Evolutionary conservation across 2,797 vertebrate species (phyloP).

Genomic region (Myripristis murdjan): DNA sequence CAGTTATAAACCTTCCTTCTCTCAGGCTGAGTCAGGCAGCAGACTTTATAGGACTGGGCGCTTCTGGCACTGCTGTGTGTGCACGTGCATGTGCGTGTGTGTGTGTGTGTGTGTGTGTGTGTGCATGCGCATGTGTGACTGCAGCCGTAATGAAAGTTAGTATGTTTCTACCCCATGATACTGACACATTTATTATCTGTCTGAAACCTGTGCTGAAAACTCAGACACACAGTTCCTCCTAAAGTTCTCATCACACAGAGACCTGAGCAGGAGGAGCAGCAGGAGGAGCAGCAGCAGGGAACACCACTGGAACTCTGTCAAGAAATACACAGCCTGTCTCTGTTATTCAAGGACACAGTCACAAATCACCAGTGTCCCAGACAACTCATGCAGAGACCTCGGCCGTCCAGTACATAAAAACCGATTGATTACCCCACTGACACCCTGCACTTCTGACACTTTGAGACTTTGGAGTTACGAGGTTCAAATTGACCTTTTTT

Average conservation of each 20-base stretch:
- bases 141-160: slow-evolving; percentile 40
- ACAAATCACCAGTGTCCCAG: neutral
- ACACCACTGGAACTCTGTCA: neutral
- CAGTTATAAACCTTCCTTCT: slow-evolving; percentile 56
- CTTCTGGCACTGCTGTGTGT: slow-evolving; percentile 31
- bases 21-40: slow-evolving; percentile 53
- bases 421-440: neutral
- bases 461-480: neutral
- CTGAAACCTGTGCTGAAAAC: slow-evolving; percentile 52
- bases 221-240: slow-evolving; percentile 32
- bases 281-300: neutral
- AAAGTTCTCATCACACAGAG: slow-evolving; percentile 37
- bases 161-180: slow-evolving; percentile 35
- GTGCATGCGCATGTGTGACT: slow-evolving; percentile 7
- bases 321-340: neutral
- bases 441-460: neutral
- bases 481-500: too few species aligned
- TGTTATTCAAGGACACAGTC: neutral
- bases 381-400: neutral
- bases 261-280: neutral
- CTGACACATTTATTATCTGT: slow-evolving; percentile 66
- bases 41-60: slow-evolving; percentile 46
- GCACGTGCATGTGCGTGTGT: slow-evolving; percentile 29
- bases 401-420: neutral
- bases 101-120: slow-evolving; percentile 13